Conservation (phyloP, 2,797 vertebrate genomes). For the Bradypodion ventrale region DNA sequence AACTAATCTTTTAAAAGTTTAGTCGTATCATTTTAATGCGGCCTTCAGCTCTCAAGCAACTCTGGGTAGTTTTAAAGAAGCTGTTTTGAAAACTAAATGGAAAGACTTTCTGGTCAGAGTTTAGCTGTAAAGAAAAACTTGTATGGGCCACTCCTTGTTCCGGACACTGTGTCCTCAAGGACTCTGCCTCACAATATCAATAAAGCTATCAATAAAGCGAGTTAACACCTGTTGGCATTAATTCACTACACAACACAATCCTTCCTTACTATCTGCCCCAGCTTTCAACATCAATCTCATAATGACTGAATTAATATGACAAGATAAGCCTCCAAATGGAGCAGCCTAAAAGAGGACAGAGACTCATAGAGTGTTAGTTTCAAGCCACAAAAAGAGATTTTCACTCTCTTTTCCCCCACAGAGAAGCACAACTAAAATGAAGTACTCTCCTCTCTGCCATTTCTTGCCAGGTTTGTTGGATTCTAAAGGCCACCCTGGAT, state of each 20-base stretch:
- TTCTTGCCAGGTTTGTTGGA: neutral
- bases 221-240: conserved; percentile 60
- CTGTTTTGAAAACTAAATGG: neutral
- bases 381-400: conserved; percentile 13
- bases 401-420: neutral
- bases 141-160: conserved; percentile 12
- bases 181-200: conserved; percentile 32
- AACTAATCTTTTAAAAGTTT: conserved; percentile 24
- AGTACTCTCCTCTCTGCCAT: neutral
- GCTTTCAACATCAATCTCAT: conserved; percentile 46
- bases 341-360: conserved; percentile 25
- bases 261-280: neutral
- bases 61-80: neutral
- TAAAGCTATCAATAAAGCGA: conserved; percentile 46
- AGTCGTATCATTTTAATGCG: conserved; percentile 9
- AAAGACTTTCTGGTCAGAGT: conserved; percentile 36
- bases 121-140: neutral
- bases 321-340: conserved; percentile 16
- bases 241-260: conserved; percentile 56
- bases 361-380: neutral
- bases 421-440: neutral
- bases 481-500: neutral
- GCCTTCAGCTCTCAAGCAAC: conserved; percentile 16
- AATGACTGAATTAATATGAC: conserved; percentile 45
- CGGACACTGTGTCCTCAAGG: conserved; percentile 27